Evolutionary conservation across 2,888 invertebrate genomes (phyloP).

Genomic region (Epinotia nisella): DNA sequence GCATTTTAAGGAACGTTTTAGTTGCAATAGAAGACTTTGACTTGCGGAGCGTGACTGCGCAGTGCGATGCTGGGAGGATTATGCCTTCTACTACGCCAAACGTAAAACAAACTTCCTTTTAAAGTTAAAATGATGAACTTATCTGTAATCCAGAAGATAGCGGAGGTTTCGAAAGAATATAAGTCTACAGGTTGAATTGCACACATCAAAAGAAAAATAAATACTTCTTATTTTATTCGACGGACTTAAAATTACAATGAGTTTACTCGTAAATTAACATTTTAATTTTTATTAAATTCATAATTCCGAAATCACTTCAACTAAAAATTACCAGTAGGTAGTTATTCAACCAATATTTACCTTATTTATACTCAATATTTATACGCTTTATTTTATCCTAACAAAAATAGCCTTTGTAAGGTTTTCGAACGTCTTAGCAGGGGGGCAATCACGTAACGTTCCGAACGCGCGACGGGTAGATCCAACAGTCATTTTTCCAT

Average conservation of each 20-base stretch:
- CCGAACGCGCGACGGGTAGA: no score
- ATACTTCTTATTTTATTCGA: background rate
- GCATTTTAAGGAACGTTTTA: constrained; percentile 75
- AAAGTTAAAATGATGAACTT: constrained; percentile 46
- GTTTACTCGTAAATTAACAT: no score
- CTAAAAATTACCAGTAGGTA: no score
- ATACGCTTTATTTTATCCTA: no score
- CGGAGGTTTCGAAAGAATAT: background rate
- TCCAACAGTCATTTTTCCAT: no score
- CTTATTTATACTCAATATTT: no score
- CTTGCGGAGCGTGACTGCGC: constrained; percentile 67
- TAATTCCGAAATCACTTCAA: no score
- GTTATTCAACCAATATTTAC: no score
- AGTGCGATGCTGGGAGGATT: constrained; percentile 59
- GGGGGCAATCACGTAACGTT: no score
- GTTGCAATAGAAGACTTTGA: constrained; percentile 73
- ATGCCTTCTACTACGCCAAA: constrained; percentile 50
- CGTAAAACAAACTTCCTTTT: constrained; percentile 52
- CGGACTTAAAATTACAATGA: background rate
- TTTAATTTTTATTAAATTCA: no score
- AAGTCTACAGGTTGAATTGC: background rate
- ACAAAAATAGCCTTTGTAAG: no score
- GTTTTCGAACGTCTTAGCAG: no score
- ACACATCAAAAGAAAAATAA: background rate
- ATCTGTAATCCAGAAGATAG: constrained; percentile 19